phyloP scores from a whole-genome alignment of 2,888 invertebrate genomes.

The Pimpla rufipes region DNA sequence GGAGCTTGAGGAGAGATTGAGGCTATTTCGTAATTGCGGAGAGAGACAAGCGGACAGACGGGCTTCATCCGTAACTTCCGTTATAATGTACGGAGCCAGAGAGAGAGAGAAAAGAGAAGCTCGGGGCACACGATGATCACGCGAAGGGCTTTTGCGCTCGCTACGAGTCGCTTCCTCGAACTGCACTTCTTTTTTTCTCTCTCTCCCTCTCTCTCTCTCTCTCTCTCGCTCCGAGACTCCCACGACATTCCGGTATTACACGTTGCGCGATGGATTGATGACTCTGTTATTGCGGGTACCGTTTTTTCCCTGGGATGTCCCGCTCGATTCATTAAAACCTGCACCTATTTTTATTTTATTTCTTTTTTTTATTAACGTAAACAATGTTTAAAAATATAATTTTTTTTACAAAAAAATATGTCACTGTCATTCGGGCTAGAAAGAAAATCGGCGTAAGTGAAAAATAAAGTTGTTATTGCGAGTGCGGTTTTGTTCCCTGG shows the following conservation, averaged over 20 bases:
- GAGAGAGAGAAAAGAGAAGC: conserved; percentile 26
- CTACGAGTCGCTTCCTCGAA: conserved; percentile 36
- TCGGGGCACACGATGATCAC: conserved; percentile 40
- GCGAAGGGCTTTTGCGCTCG: conserved; percentile 36
- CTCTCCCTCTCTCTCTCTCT: conserved; percentile 22
- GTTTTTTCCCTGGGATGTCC: neutral
- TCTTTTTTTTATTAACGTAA: neutral
- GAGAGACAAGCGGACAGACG: conserved; percentile 50
- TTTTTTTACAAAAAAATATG: neutral
- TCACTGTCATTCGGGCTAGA: too few species aligned
- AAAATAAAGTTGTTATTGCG: too few species aligned
- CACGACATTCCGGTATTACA: conserved; percentile 38
- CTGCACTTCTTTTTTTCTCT: conserved; percentile 15
- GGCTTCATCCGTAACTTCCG: conserved; percentile 68
- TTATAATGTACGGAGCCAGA: conserved; percentile 51
- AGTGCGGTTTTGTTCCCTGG: too few species aligned
- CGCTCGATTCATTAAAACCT: conserved; percentile 9
- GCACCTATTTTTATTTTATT: too few species aligned
- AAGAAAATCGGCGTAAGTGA: too few species aligned
- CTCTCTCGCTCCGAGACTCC: too few species aligned
- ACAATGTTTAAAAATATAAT: too few species aligned
- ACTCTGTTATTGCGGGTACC: conserved; percentile 29
- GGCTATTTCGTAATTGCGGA: conserved; percentile 65
- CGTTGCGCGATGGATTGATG: conserved; percentile 39
- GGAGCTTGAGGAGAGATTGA: conserved; percentile 37